Conservation (phyloP, 2,113 vertebrate species). For the Chaenogobius annularis region DNA sequence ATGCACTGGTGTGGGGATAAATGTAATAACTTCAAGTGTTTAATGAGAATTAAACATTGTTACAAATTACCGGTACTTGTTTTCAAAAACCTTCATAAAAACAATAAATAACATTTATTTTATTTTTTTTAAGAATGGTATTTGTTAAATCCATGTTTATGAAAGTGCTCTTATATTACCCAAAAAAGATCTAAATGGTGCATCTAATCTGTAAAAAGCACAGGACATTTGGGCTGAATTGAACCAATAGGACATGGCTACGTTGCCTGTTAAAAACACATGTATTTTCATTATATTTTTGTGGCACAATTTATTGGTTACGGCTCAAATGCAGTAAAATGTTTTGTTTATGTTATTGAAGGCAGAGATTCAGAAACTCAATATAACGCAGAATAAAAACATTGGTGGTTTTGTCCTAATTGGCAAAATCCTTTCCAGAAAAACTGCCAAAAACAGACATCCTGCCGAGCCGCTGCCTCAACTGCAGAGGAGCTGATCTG, state of each 20-base stretch:
- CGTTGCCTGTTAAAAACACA: neutral
- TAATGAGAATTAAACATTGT: too few relatives aligned
- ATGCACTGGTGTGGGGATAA: too few relatives aligned
- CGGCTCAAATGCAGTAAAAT: neutral
- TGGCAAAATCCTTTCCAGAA: neutral
- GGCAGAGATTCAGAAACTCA: neutral
- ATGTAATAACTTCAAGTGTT: too few relatives aligned
- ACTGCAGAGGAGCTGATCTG: neutral
- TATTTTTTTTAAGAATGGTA: too few relatives aligned
- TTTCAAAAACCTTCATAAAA: too few relatives aligned
- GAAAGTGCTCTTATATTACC: too few relatives aligned
- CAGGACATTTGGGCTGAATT: neutral
- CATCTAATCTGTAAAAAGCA: neutral
- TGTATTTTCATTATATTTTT: neutral
- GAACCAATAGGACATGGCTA: neutral
- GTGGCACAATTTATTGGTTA: neutral
- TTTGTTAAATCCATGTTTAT: too few relatives aligned
- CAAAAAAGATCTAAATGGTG: too few relatives aligned
- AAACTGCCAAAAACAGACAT: conserved; percentile 2
- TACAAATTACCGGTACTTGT: too few relatives aligned
- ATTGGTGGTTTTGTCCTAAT: neutral
- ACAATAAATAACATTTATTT: too few relatives aligned
- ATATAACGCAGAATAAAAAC: neutral
- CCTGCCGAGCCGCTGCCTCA: neutral
- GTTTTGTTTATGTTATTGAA: neutral